Evolutionary conservation across 2,797 vertebrate genomes (phyloP).

Genomic region (Pelodytes ibericus): DNA sequence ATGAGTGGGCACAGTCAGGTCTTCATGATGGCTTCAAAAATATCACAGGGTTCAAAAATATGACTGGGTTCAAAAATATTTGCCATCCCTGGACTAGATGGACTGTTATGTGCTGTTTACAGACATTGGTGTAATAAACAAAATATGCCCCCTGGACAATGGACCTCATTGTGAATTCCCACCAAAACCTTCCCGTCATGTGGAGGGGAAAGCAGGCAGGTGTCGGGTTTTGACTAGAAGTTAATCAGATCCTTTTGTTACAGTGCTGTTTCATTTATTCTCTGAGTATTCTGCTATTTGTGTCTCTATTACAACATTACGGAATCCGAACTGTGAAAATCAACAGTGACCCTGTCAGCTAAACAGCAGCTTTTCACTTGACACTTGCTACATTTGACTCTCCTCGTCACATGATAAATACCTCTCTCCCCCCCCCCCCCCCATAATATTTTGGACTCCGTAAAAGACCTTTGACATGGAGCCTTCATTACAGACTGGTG

Average conservation of each 20-base stretch:
- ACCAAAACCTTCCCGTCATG: not conserved
- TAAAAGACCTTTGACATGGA: constrained; percentile 35
- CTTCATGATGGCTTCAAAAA: too few species aligned
- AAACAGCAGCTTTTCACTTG: constrained; percentile 39
- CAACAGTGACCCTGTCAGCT: constrained; percentile 30
- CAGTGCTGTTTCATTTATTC: not conserved
- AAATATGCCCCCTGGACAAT: too few species aligned
- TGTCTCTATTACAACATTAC: not conserved
- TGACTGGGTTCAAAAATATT: too few species aligned
- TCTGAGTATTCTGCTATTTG: not conserved
- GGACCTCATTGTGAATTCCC: not conserved
- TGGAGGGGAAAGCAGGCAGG: not conserved
- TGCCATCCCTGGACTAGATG: too few species aligned
- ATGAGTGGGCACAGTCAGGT: too few species aligned
- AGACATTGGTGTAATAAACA: too few species aligned
- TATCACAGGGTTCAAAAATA: too few species aligned
- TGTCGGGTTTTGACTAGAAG: not conserved
- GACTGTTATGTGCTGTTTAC: too few species aligned
- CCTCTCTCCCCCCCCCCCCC: not conserved
- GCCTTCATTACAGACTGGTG: constrained; percentile 44
- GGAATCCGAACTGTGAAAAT: constrained; percentile 35
- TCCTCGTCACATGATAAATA: constrained; percentile 47
- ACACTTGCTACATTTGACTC: constrained; percentile 34
- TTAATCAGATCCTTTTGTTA: not conserved
- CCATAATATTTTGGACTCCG: constrained; percentile 45